A percentile compares a stretch with the other conserved stretches of the same genome.
phyloP scores from a whole-genome alignment of 2,797 vertebrate species.

The Naso thynnoides region DNA sequence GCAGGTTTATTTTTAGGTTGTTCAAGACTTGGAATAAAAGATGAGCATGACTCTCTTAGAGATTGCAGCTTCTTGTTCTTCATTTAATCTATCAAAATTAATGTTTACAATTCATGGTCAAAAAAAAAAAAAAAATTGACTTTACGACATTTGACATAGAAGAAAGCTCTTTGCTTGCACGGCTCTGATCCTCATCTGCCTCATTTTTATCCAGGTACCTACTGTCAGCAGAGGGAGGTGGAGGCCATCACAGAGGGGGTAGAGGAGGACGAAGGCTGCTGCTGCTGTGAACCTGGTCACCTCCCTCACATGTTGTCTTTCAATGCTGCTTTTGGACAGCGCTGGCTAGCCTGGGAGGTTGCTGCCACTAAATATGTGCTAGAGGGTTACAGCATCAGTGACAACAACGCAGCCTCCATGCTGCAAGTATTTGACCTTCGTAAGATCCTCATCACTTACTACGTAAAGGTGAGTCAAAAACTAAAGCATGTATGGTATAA shows the following conservation, averaged over 20 bases:
- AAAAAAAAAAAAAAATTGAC: no score
- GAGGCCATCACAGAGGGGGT: slow-evolving; percentile 99
- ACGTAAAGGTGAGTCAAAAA: slow-evolving; percentile 91
- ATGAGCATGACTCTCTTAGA: neutral
- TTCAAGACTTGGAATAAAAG: no score
- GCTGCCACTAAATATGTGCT: slow-evolving; percentile 97
- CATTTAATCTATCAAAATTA: neutral
- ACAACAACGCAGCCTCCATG: slow-evolving; percentile 99
- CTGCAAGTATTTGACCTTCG: slow-evolving; percentile 98
- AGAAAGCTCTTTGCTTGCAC: neutral
- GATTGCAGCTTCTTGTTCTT: neutral
- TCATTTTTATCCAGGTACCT: slow-evolving; percentile 88
- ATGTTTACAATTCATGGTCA: neutral
- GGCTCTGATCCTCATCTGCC: neutral
- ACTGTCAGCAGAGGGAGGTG: slow-evolving; percentile 98
- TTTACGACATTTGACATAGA: no score
- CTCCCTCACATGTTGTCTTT: slow-evolving; percentile 97
- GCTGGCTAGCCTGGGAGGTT: slow-evolving; percentile 99
- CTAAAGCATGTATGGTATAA: neutral
- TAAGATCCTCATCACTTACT: slow-evolving; percentile 98
- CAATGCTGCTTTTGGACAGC: slow-evolving; percentile 96
- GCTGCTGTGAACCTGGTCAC: slow-evolving; percentile 98
- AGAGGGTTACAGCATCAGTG: slow-evolving; percentile 98
- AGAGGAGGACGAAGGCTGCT: slow-evolving; percentile 99
- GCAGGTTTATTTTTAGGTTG: slow-evolving; percentile 20